phyloP scores from a whole-genome alignment of 2,797 vertebrate species.

The Crypturellus tataupa region DNA sequence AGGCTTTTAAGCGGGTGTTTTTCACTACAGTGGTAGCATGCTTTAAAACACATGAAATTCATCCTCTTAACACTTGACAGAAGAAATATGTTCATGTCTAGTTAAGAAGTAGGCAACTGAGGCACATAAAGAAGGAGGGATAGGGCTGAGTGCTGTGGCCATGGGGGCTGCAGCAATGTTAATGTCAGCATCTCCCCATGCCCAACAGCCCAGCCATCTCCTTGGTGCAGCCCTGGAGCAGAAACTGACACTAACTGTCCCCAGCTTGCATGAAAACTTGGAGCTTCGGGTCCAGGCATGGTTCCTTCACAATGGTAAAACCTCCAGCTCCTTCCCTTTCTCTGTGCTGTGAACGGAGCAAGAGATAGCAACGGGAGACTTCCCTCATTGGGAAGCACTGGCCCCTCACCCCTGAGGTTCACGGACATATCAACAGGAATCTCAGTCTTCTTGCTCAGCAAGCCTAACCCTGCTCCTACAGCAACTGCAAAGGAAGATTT shows the following conservation, averaged over 20 bases:
- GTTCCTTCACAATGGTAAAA: neutral
- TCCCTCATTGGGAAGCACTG: neutral
- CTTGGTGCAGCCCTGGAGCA: neutral
- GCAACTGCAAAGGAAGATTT: neutral
- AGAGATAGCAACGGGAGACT: neutral
- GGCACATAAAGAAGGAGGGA: neutral
- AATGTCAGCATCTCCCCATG: neutral
- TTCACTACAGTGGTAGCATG: neutral
- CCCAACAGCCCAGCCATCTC: neutral
- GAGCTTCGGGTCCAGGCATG: neutral
- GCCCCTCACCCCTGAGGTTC: neutral
- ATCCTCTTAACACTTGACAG: neutral
- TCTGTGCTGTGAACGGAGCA: neutral
- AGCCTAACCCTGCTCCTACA: conserved; percentile 25
- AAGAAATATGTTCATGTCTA: neutral
- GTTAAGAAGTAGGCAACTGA: neutral
- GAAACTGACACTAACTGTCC: accelerated
- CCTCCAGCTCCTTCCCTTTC: neutral
- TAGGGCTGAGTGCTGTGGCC: neutral
- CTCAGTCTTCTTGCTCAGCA: neutral
- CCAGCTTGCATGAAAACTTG: neutral
- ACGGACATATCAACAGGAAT: neutral
- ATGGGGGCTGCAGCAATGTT: neutral
- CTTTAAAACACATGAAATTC: conserved; percentile 22
- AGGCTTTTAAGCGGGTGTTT: neutral